Base-by-base conservation (phyloP, 2,797 vertebrate genomes). In the Chiloscyllium punctatum region DNA sequence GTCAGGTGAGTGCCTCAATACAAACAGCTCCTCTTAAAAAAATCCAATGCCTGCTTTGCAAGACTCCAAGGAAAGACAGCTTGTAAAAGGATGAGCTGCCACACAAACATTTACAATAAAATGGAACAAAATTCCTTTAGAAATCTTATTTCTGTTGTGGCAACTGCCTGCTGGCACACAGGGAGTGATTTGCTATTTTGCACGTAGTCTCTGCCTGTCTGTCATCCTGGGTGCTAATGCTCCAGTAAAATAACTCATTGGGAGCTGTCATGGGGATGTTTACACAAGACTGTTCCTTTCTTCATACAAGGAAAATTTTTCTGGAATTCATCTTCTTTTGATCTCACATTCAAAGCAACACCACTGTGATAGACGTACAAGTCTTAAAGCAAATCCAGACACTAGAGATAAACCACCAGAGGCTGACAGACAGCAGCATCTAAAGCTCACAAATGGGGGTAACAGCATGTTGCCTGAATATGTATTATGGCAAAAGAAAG, bases 341-440 rank as follows among this genome's bases (percentile, higher is more conserved):
- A 99, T 99, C 98, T 98, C 97, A 97, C 98, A 98, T 98, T 98
- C 98, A 98, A 98, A 99, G 98, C 98, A 98, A 98, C 97, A 97
- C 97, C 98, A 98, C 97, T 98, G 97, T 98, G 98, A 98, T 98
- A 98, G 98, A 98, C 98, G 97, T 97, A 97, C 97, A 97, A 98
- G 97, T 98, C 97, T 98, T 98, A 98, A 98, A 98, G 98, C 98
- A 98, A 98, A 98, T 98, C 97, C 97, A 98, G 98, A 98, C 98
- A 97, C 97, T 97, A 97, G 97, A 98, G 98, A 98, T 98, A 98
- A 98, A 98, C 98, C 98, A 98, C 97, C 98, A 98, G 97, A 96
- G 97, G 98, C 98, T 98, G 98, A 98, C 98, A 98, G 98, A 97
- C 98, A 98, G 97, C 97, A 98, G 98, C 97, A 97, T 98, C 97